phyloP scores from a whole-genome alignment of 1,140 invertebrate genomes.

The Mercenaria mercenaria region DNA sequence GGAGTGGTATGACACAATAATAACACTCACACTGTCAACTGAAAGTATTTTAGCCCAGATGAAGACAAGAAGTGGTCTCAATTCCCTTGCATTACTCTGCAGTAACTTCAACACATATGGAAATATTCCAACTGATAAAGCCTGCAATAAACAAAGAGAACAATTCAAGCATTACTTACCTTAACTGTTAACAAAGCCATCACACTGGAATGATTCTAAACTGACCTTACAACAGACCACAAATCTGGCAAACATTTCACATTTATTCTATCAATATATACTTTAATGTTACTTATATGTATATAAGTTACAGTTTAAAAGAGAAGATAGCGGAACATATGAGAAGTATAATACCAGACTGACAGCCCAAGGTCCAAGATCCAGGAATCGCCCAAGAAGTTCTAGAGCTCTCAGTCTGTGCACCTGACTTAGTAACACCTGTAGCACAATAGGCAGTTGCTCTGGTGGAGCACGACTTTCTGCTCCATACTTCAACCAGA shows the following conservation, averaged over 20 bases:
- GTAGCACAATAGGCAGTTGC: constrained; percentile 98
- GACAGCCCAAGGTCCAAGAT: constrained; percentile 98
- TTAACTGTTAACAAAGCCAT: background rate
- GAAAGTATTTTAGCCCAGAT: constrained; percentile 99
- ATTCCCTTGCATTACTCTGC: constrained; percentile 96
- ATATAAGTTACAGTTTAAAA: too few relatives aligned
- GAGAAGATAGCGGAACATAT: too few relatives aligned
- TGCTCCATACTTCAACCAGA: constrained; percentile 95
- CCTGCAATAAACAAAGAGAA: constrained; percentile 86
- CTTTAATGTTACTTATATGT: too few relatives aligned
- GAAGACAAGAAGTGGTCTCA: constrained; percentile 97
- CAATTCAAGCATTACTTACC: too few relatives aligned
- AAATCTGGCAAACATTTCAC: too few relatives aligned
- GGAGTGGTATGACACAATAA: too few relatives aligned
- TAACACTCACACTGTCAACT: constrained; percentile 93
- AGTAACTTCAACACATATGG: constrained; percentile 99
- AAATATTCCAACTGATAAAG: constrained; percentile 99
- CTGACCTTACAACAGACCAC: too few relatives aligned
- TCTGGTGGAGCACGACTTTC: constrained; percentile 94
- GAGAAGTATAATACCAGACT: constrained; percentile 91
- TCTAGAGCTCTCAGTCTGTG: constrained; percentile 98
- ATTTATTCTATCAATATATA: too few relatives aligned
- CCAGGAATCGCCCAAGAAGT: constrained; percentile 97
- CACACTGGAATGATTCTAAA: background rate
- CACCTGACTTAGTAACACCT: constrained; percentile 98